phyloP scores from a whole-genome alignment of 2,797 vertebrate genomes.

The Brotula barbata region DNA sequence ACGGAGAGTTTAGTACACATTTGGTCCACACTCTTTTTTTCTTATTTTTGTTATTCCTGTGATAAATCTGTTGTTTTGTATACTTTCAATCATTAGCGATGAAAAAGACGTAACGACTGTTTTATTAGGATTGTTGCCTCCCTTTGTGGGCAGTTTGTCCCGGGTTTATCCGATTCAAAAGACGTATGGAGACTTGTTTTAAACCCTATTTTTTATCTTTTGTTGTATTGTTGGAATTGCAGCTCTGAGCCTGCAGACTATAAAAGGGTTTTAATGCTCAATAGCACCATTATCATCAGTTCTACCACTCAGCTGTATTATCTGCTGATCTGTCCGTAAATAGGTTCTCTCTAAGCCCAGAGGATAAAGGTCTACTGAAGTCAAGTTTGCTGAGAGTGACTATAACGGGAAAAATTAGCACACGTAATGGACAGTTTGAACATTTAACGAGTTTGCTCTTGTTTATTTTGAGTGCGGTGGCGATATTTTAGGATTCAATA shows the following conservation, averaged over 20 bases:
- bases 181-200: not conserved
- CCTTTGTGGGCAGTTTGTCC: slow-evolving; percentile 12
- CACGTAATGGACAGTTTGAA: not conserved
- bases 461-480: not conserved
- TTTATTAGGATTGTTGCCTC: not conserved
- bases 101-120: not conserved
- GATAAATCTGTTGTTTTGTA: too few species aligned
- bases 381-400: not conserved
- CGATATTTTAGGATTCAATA: not conserved
- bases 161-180: not conserved
- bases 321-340: not conserved
- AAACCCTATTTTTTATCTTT: not conserved
- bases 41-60: too few species aligned
- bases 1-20: too few species aligned
- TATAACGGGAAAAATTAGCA: not conserved
- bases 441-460: not conserved
- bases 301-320: not conserved
- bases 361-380: not conserved
- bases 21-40: too few species aligned
- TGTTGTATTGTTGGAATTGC: not conserved
- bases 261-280: not conserved
- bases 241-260: not conserved
- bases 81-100: not conserved
- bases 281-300: slow-evolving; percentile 11
- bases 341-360: slow-evolving; percentile 1